Evolutionary conservation across 2,888 invertebrate genomes (phyloP).

Genomic region (Eupithecia vulgata): DNA sequence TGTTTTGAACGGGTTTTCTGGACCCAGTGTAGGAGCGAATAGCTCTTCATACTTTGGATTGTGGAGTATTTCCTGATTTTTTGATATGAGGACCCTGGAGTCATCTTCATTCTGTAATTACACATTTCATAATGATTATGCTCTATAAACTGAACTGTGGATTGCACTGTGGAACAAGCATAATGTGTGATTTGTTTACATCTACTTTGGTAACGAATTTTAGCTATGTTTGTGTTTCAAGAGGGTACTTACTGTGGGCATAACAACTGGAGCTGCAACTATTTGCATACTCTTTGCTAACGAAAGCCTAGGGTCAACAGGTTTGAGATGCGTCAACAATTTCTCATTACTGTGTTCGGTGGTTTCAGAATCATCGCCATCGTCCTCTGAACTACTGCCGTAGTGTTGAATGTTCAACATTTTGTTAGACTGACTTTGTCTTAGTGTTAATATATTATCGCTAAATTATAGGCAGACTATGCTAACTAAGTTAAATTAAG

Average conservation of each 20-base stretch:
- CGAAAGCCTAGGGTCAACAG: constrained; percentile 83
- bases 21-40: constrained; percentile 95
- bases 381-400: constrained; percentile 89
- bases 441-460: not conserved
- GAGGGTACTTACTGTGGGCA: constrained; percentile 87
- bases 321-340: constrained; percentile 81
- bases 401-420: constrained; percentile 91
- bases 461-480: not conserved
- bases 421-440: constrained; percentile 35
- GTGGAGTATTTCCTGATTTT: constrained; percentile 92
- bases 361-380: constrained; percentile 80
- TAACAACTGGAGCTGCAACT: constrained; percentile 92
- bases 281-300: constrained; percentile 87
- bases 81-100: constrained; percentile 89
- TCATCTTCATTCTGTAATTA: constrained; percentile 87
- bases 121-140: not conserved
- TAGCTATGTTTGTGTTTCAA: not conserved
- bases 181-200: constrained; percentile 4
- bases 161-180: not conserved
- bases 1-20: constrained; percentile 96
- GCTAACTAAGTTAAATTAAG: too few relatives aligned
- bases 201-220: not conserved
- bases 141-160: not conserved
- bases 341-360: constrained; percentile 70
- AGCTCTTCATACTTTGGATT: constrained; percentile 98